Base-by-base conservation (phyloP, 1,140 invertebrate species). In the Atta colombica region DNA sequence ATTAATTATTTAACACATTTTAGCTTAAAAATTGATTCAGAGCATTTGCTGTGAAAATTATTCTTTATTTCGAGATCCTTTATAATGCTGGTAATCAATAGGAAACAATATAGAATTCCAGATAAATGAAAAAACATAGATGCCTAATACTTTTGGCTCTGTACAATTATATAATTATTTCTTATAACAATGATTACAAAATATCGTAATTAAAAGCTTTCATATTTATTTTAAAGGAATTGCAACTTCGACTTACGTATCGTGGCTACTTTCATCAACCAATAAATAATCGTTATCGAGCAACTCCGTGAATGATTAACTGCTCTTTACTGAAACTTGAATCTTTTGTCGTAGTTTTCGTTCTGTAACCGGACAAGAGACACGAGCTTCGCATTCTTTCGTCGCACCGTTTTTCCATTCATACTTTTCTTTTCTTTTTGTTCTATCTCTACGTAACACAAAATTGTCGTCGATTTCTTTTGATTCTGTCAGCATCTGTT, bases 331-430 rank as follows among this genome's bases (percentile, higher is more conserved):
- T 31, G 45, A 80, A 86, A 88, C 63, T 51, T 49, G n/a, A 35
- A 71, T 72, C 14, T 25, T 49, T 65, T 55, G 80, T 85, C 74
- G 82, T 21, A 66, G 21, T 55, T 25, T 35, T 16, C 28, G 25
- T 60, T 71, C 51, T 45, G 86, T 21, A 39, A 49, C 28, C 74
- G 87, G 84, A 90, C 93, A 87, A 90, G 92, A 84, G 90, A 89
- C 87, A 89, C 90, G 92, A 92, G 93, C 93, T 94, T 94, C 92
- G 94, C 93, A 94, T 74, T 71, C 60, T 93, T 93, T 91, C 92
- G 89, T 91, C 85, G 87, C 88, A 81, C 65, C 87, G 87, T 88
- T 89, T 55, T 92, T 93, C 53, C 77, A 65, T 89, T 88, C 14
- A 85, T 66, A 77, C 68, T 68, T 74, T 85, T 91, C 69, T 89